Evolutionary conservation across 2,797 vertebrate species (phyloP).

Genomic region (Amblyraja radiata): DNA sequence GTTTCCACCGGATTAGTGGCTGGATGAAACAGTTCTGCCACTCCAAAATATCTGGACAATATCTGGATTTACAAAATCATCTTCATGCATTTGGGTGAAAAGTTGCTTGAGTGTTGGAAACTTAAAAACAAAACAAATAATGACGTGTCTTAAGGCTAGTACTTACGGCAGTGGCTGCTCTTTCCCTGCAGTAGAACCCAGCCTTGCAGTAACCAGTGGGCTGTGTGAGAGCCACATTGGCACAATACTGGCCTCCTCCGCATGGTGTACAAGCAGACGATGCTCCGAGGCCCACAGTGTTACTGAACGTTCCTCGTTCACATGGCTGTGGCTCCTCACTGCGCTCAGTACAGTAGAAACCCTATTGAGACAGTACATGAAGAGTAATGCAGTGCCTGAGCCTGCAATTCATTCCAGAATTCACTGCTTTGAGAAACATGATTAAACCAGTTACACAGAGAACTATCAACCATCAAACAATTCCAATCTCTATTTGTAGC

Average conservation of each 20-base stretch:
- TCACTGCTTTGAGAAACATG: neutral
- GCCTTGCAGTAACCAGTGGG: conserved; percentile 67
- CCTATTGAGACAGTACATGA: conserved; percentile 52
- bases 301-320: conserved; percentile 63
- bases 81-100: too few relatives aligned
- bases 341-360: conserved; percentile 67
- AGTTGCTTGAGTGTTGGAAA: neutral
- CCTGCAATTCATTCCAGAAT: neutral
- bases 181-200: conserved; percentile 72
- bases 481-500: neutral
- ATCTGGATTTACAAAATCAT: too few relatives aligned
- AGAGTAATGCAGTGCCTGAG: neutral
- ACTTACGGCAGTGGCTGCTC: conserved; percentile 68
- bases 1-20: too few relatives aligned
- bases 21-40: too few relatives aligned
- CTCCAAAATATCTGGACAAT: too few relatives aligned
- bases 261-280: conserved; percentile 63
- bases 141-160: neutral
- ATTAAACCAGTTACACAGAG: neutral
- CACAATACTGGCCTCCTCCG: conserved; percentile 67
- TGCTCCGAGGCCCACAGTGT: conserved; percentile 52
- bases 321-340: conserved; percentile 62
- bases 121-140: neutral
- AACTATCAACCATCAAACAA: neutral
- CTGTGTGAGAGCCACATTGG: conserved; percentile 57